Base-by-base conservation (phyloP, 2,888 invertebrate genomes). In the Andrena chrysosceles region DNA sequence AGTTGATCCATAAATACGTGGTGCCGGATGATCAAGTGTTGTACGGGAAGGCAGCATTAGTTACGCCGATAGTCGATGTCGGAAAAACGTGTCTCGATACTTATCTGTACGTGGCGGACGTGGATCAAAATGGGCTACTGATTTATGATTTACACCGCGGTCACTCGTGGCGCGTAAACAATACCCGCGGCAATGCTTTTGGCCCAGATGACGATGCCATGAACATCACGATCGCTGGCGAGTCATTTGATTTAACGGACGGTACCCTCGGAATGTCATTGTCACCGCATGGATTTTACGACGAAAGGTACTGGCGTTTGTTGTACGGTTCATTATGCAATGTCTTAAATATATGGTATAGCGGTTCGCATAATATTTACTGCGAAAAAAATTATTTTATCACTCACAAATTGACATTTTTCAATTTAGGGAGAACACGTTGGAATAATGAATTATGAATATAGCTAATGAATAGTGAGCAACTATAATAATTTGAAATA, bases 221-320 rank as follows among this genome's bases (percentile, higher is more conserved):
- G 89, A 87, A 90, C 42, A 90, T 94, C 70, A 93, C 92, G 23
- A 94, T 94, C 54, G 93, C 91, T 62, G 93, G 93, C 8, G 93
- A 94, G 66, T 87, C 79, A 63, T 92, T 94, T 68, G 89, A 93
- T 72, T 86, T 94, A 67, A 92, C 90, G 26, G 94, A 94, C 77
- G 94, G 94, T 3, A 92, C 91, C 2, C 89, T 94, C 16, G 94
- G 94, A 77, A 92, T 94, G 93, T 92, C 93, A 33, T 88, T 94
- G 72, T 92, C 94, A 7, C 94, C 94, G 3, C 74, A 72, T 29
- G 93, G 93, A 86, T 93, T 91, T 81, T 93, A 78, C 66, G 70
- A 83, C 10, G 62, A 83, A 76, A 89, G 88, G 88, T 89, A 87
- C 64, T 29, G 35, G 2, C 42, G 26, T 20, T 16, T 8, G 5